Base-by-base conservation (phyloP, 2,797 vertebrate species). In the Phylloscopus collybita region DNA sequence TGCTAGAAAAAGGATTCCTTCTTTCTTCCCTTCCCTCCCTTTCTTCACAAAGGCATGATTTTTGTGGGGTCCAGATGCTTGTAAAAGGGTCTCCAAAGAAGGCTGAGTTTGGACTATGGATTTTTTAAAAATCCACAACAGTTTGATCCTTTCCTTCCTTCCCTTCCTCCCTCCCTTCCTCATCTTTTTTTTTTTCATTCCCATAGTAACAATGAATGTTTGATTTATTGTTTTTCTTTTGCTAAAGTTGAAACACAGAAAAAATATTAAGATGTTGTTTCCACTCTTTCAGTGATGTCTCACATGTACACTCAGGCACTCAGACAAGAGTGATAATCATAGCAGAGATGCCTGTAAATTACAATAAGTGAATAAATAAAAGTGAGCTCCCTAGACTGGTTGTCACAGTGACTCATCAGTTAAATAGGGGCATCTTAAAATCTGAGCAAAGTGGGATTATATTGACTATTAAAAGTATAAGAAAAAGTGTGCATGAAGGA, bases 231-330 rank as follows among this genome's bases (percentile, higher is more conserved):
- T 95, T 98, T 97, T 97, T 92, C 95, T 97, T 97, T 98, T 98
- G 98, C 98, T 98, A 98, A 98, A 98, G 98, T 98, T 98, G 98
- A 98, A 98, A 97, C 50, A 92, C 64, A 86, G n/a, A 62, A 73
- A 96, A 67, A 70, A 56, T 86, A 61, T 83, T 92, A 93, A 80
- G 57, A 49, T 80, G 36, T 90, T 85, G 38, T 93, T 92, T 92
- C 86, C 67, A 69, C 93, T 96, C 87, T 88, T 96, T 88, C 69
- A 96, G 83, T 86, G 91, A 53, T 93, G 87, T 89, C 83, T 95
- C 92, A 38, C 6, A 7, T 71, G 71, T 80, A 69, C 73, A 23
- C 65, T 89, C 82, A 65, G 92, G 80, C 91, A 73, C 88, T 93
- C 65, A 29, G 61, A 23, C 45, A 73, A 36, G 72, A 56, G 54